Base-by-base conservation (phyloP, 1,140 invertebrate species). In the Drosophila gunungcola region DNA sequence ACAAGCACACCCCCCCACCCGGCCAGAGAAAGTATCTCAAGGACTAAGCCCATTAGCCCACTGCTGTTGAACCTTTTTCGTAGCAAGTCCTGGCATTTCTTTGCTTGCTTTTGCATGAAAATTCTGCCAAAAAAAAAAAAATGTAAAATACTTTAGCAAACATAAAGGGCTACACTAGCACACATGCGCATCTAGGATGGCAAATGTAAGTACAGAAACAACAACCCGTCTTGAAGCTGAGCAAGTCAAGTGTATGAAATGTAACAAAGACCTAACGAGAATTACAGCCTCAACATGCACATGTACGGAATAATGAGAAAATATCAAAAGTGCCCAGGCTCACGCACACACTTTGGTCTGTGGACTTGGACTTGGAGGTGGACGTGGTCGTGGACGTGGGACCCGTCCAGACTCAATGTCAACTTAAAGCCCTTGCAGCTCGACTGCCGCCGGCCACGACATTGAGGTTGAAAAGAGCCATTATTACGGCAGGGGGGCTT, bases 211-310 rank as follows among this genome's bases (percentile, higher is more conserved):
- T 63, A 79, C 62, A 73, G 78, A 51, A 73, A 73, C 75, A 86
- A 76, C 52, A 79, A 88, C 2, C 13, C 68, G 64, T 80, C 80
- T 80, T 77, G 51, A 73, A 73, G 80, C 69, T 54, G 73, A 65
- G 80, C 84, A 88, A 89, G 84, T 89, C 77, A 89, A 89, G 85
- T 89, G 80, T 89, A 80, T 89, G 85, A 89, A 89, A 84, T 84
- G 80, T 89, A 89, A 89, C 84, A 90, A 89, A 89, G 84, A 89
- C 85, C 84, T 84, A 84, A 89, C 68, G 64, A 89, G 78, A 84
- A 89, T 89, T 89, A 79, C 78, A 80, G 54, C 60, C 60, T 34
- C 60, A 60, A 60, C 60, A 63, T 63, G 52, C 53, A 68, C 78
- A 62, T 78, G 74, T 57, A 51, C 36, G 65, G 78, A 89, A 89